Evolutionary conservation across 2,113 vertebrate genomes (phyloP).

Genomic region (Catagonus wagneri): DNA sequence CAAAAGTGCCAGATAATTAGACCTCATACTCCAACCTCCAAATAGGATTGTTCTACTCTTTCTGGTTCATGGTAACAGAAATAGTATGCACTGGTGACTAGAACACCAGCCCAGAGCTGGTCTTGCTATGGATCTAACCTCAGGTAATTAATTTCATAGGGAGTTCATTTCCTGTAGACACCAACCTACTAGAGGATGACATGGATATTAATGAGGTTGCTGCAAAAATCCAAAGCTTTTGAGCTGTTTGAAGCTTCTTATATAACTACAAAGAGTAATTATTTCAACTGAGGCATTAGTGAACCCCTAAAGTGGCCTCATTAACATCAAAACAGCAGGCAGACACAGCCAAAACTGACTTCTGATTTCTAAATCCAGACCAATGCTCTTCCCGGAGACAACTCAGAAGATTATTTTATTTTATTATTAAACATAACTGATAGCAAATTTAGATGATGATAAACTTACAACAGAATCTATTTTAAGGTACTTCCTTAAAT

Average conservation of each 20-base stretch:
- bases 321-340: slow-evolving; percentile 66
- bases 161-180: slow-evolving; percentile 53
- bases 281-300: slow-evolving; percentile 51
- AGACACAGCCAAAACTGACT: slow-evolving; percentile 43
- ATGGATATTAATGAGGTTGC: slow-evolving; percentile 51
- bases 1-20: background rate
- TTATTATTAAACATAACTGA: slow-evolving; percentile 52
- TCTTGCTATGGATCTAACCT: background rate
- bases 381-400: slow-evolving; percentile 57
- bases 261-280: slow-evolving; percentile 58
- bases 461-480: slow-evolving; percentile 45
- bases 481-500: slow-evolving; percentile 49
- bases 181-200: background rate
- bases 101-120: background rate
- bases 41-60: background rate
- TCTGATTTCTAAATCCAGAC: slow-evolving; percentile 55
- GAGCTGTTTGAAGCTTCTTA: slow-evolving; percentile 43
- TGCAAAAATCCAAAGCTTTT: slow-evolving; percentile 56
- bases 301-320: slow-evolving; percentile 54
- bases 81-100: background rate
- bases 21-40: background rate
- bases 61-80: background rate
- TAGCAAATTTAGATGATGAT: slow-evolving; percentile 58
- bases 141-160: slow-evolving; percentile 26
- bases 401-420: slow-evolving; percentile 44